phyloP scores from a whole-genome alignment of 2,888 invertebrate species.

The Nymphalis c-album region DNA sequence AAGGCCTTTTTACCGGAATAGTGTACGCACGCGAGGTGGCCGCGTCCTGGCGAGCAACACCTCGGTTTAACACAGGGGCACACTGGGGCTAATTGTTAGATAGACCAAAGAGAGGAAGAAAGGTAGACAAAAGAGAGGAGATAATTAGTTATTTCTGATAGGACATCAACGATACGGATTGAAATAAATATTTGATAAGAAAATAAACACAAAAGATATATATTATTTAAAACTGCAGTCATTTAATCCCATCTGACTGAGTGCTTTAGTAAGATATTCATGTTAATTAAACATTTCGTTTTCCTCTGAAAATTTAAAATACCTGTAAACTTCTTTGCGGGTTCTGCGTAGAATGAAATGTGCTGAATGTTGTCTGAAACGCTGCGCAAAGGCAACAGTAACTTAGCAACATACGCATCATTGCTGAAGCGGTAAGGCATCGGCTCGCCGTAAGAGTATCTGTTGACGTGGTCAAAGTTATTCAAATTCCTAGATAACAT shows the following conservation, averaged over 20 bases:
- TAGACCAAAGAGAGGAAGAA: slow-evolving; percentile 14
- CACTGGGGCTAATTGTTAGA: slow-evolving; percentile 65
- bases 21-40: slow-evolving; percentile 91
- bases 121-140: slow-evolving; percentile 15
- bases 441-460: slow-evolving; percentile 78
- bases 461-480: slow-evolving; percentile 46
- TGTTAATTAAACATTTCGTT: neutral
- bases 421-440: slow-evolving; percentile 83
- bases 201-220: neutral
- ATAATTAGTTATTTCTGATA: slow-evolving; percentile 17
- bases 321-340: slow-evolving; percentile 86
- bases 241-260: neutral
- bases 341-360: slow-evolving; percentile 85
- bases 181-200: neutral
- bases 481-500: neutral
- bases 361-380: slow-evolving; percentile 83
- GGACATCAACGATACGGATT: neutral
- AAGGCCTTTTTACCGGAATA: slow-evolving; percentile 91
- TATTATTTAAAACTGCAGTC: slow-evolving; percentile 3
- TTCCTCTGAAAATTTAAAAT: slow-evolving; percentile 44
- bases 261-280: slow-evolving; percentile 5
- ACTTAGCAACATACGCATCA: slow-evolving; percentile 87
- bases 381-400: slow-evolving; percentile 84
- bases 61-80: slow-evolving; percentile 70
- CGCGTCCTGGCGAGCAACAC: slow-evolving; percentile 85